Percentiles rank a stretch among this genome's conserved stretches.
Evolutionary conservation across 2,888 invertebrate genomes (phyloP).

Genomic region (Drosophila diplacantha): DNA sequence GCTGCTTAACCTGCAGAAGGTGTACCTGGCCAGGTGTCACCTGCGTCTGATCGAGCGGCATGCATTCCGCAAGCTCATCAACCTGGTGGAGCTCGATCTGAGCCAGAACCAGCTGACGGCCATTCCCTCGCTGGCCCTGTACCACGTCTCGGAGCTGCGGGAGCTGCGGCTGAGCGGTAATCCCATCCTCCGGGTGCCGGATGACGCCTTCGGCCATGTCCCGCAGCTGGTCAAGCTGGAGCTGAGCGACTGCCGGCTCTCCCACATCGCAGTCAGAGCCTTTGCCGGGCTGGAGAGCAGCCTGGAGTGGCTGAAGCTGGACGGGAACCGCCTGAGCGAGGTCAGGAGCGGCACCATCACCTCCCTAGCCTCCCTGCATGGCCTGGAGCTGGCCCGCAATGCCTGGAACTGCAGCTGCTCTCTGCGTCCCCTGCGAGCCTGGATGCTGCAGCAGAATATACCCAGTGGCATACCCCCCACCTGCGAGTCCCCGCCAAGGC

Average conservation of each 20-base stretch:
- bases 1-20: conserved; percentile 88
- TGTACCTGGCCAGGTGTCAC: conserved; percentile 85
- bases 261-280: conserved; percentile 83
- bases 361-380: conserved; percentile 84
- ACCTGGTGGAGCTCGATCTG: conserved; percentile 89
- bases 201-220: conserved; percentile 83
- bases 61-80: conserved; percentile 87
- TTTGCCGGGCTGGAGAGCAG: conserved; percentile 86
- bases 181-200: conserved; percentile 84
- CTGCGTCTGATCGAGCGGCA: conserved; percentile 84
- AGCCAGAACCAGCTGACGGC: conserved; percentile 84
- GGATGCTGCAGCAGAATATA: conserved; percentile 88
- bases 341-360: conserved; percentile 84
- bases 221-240: conserved; percentile 86
- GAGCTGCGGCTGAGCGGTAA: conserved; percentile 87
- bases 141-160: conserved; percentile 85
- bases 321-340: conserved; percentile 85
- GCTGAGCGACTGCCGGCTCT: conserved; percentile 85
- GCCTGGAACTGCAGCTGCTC: conserved; percentile 91
- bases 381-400: conserved; percentile 86
- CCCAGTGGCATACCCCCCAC: conserved; percentile 85
- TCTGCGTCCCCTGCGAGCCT: conserved; percentile 85
- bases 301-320: conserved; percentile 87
- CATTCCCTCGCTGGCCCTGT: conserved; percentile 86
- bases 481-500: conserved; percentile 83